Conservation (phyloP, 2,888 invertebrate species). For the Ditylenchus weischeri region DNA sequence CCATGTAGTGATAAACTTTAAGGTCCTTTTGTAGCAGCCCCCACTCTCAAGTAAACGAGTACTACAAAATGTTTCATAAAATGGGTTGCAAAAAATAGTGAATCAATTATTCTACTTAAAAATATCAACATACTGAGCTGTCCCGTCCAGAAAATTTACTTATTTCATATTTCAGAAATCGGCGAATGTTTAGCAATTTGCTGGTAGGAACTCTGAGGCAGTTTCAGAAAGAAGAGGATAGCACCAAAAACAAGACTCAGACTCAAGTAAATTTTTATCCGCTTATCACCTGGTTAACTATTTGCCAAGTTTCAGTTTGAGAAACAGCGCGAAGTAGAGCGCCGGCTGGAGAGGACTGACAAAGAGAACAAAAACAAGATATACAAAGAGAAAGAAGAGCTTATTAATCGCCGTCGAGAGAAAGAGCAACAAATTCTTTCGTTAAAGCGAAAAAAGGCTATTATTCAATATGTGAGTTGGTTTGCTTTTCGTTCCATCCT, state of each 20-base stretch:
- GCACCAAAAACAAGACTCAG: constrained; percentile 24
- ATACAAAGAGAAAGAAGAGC: constrained; percentile 66
- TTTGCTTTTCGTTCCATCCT: not conserved
- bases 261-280: constrained; percentile 27
- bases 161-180: constrained; percentile 67
- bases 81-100: too few species aligned
- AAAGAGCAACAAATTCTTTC: constrained; percentile 81
- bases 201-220: constrained; percentile 88
- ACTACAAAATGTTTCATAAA: too few species aligned
- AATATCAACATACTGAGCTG: too few species aligned
- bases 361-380: constrained; percentile 80
- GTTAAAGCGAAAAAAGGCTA: constrained; percentile 76
- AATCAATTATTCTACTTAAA: too few species aligned
- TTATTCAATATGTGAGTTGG: constrained; percentile 47
- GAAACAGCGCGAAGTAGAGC: constrained; percentile 83
- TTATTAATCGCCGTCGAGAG: constrained; percentile 80
- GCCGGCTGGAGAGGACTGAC: constrained; percentile 88
- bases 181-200: constrained; percentile 86
- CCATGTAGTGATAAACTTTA: too few species aligned
- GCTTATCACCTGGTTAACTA: too few species aligned
- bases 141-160: not conserved
- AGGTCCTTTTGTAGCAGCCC: too few species aligned
- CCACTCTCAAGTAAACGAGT: too few species aligned
- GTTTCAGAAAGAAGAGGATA: constrained; percentile 67
- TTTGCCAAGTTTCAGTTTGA: constrained; percentile 67